Evolutionary conservation across 2,113 vertebrate species (phyloP).

Genomic region (Struthidea cinerea): DNA sequence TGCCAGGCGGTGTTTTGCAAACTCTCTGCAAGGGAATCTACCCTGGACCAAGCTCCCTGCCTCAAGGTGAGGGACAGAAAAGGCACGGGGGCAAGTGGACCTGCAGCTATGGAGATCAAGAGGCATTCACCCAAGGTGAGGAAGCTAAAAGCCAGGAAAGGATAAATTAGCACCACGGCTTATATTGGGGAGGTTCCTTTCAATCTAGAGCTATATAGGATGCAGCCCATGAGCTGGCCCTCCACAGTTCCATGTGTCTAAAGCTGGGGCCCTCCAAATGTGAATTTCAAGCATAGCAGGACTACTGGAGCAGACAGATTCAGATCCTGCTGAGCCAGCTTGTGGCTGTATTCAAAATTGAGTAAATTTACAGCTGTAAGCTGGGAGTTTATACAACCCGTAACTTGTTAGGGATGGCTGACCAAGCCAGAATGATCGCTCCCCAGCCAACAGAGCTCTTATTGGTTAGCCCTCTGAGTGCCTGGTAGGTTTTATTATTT

Average conservation of each 20-base stretch:
- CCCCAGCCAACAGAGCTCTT: background rate
- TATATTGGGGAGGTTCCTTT: background rate
- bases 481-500: background rate
- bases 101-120: background rate
- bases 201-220: background rate
- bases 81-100: background rate
- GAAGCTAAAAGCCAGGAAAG: background rate
- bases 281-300: conserved; percentile 13
- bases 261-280: background rate
- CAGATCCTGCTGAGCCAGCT: conserved; percentile 72
- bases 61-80: background rate
- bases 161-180: background rate
- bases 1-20: rapidly evolving
- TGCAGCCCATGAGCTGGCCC: background rate
- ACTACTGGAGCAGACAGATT: conserved; percentile 56
- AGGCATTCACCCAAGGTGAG: background rate
- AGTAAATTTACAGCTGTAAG: conserved; percentile 64
- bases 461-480: conserved; percentile 2
- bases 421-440: conserved; percentile 51
- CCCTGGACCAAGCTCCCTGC: background rate
- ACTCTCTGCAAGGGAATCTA: background rate
- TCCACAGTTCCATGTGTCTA: background rate
- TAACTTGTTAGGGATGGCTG: conserved; percentile 69
- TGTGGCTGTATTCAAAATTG: conserved; percentile 65
- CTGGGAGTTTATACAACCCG: conserved; percentile 66